Conservation (phyloP, 1,140 invertebrate species). For the Sminthurinus signatus region DNA sequence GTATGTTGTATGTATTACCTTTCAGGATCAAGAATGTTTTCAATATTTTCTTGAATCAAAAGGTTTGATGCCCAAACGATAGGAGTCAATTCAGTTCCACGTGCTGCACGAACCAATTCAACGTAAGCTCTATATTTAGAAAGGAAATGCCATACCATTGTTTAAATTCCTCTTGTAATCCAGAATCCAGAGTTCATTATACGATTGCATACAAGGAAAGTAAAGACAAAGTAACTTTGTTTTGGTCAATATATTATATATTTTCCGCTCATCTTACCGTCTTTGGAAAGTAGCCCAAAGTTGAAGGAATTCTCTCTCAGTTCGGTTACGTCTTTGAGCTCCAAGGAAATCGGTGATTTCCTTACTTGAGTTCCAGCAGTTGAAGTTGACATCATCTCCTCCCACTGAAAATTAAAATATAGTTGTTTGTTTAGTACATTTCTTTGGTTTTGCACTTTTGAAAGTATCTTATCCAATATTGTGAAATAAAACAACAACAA, state of each 20-base stretch:
- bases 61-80: slow-evolving; percentile 42
- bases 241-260: too few species aligned
- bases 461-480: too few species aligned
- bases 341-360: slow-evolving; percentile 44
- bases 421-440: too few species aligned
- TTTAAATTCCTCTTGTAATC: too few species aligned
- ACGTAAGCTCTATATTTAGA: slow-evolving; percentile 37
- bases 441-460: too few species aligned
- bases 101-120: slow-evolving; percentile 40
- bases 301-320: slow-evolving; percentile 43
- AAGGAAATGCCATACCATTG: too few species aligned
- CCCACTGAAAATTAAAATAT: too few species aligned
- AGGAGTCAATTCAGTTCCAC: slow-evolving; percentile 40
- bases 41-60: slow-evolving; percentile 41
- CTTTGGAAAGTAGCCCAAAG: slow-evolving; percentile 44
- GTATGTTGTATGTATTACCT: too few species aligned
- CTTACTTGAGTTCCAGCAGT: slow-evolving; percentile 45
- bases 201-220: too few species aligned
- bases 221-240: too few species aligned
- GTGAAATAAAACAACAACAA: too few species aligned
- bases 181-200: too few species aligned
- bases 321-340: slow-evolving; percentile 40
- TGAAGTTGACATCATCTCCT: slow-evolving; percentile 46
- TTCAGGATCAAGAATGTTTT: slow-evolving; percentile 41
- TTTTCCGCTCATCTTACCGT: slow-evolving; percentile 24